These are phyloP conservation scores for Aselliscus stoliczkanus DNA, from an alignment of 2,797 vertebrate species.

Conservation along the genomic window DNA sequence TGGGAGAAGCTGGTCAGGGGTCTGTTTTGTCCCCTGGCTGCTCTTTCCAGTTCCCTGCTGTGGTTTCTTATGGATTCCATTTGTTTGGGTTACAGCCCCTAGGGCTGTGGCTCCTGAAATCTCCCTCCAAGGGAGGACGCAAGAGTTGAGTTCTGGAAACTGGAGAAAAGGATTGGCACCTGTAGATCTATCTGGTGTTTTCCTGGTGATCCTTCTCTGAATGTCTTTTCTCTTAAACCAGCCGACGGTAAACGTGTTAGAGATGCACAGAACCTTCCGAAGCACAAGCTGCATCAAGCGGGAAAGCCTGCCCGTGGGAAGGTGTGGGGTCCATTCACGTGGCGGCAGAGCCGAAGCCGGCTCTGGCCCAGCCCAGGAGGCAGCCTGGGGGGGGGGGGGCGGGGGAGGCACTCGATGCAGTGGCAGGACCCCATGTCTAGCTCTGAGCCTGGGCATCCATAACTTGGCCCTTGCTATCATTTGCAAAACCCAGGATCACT, in stretches of 20 bases:
- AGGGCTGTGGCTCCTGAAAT: not conserved
- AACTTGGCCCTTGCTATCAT: not conserved
- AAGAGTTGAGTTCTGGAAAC: not conserved
- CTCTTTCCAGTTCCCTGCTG: not conserved
- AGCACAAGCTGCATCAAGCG: constrained; percentile 34
- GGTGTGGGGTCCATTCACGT: not conserved
- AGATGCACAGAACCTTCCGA: not conserved
- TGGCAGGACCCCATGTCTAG: not conserved
- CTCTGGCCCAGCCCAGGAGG: not conserved
- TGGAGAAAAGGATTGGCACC: not conserved
- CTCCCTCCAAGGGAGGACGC: not conserved
- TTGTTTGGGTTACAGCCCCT: not conserved
- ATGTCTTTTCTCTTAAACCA: not conserved
- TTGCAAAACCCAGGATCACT: not conserved
- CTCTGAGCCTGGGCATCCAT: not conserved
- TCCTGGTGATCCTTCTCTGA: constrained; percentile 36
- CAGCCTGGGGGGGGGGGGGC: not conserved
- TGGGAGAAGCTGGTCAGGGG: not conserved
- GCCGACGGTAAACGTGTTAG: not conserved
- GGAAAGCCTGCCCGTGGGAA: not conserved
- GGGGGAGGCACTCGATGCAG: not conserved
- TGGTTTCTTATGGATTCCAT: not conserved
- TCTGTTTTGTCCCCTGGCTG: not conserved
- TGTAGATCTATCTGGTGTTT: not conserved
- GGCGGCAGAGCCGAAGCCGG: constrained; percentile 23